phyloP scores from a whole-genome alignment of 2,113 vertebrate species.

The Lampris incognitus region DNA sequence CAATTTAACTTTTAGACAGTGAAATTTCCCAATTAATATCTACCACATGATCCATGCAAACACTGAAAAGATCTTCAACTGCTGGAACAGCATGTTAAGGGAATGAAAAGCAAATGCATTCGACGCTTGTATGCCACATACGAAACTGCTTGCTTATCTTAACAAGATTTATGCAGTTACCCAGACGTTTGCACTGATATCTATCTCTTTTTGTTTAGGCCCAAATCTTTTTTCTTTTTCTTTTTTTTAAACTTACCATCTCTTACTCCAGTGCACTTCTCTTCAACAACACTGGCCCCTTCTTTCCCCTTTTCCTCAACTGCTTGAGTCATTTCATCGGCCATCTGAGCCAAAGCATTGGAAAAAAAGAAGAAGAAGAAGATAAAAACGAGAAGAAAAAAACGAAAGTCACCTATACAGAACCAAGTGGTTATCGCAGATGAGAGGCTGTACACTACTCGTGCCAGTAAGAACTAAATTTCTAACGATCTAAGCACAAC shows the following conservation, averaged over 20 bases:
- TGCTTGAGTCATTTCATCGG: constrained; percentile 69
- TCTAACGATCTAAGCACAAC: constrained; percentile 5
- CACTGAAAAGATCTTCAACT: neutral
- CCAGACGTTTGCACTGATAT: constrained; percentile 1
- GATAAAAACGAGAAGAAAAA: too few relatives aligned
- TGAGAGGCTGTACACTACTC: constrained; percentile 26
- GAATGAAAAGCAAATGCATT: neutral
- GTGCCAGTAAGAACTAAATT: constrained; percentile 34
- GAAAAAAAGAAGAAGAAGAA: constrained; percentile 16
- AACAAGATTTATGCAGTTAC: constrained; percentile 20
- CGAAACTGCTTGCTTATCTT: neutral
- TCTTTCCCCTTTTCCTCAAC: constrained; percentile 64
- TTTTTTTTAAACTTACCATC: constrained; percentile 71
- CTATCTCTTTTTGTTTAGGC: constrained; percentile 19
- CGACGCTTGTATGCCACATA: neutral
- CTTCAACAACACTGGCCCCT: constrained; percentile 43
- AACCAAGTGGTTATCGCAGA: constrained; percentile 11
- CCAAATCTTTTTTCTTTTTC: constrained; percentile 18
- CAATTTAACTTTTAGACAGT: neutral
- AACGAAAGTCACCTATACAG: too few relatives aligned
- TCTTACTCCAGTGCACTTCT: constrained; percentile 59
- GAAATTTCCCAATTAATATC: neutral
- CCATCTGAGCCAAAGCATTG: constrained; percentile 76
- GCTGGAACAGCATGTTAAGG: neutral
- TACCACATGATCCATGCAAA: neutral